These are phyloP conservation scores for Onychomys arenicola DNA, from an alignment of 2,797 vertebrate genomes.

Conservation along the genomic window DNA sequence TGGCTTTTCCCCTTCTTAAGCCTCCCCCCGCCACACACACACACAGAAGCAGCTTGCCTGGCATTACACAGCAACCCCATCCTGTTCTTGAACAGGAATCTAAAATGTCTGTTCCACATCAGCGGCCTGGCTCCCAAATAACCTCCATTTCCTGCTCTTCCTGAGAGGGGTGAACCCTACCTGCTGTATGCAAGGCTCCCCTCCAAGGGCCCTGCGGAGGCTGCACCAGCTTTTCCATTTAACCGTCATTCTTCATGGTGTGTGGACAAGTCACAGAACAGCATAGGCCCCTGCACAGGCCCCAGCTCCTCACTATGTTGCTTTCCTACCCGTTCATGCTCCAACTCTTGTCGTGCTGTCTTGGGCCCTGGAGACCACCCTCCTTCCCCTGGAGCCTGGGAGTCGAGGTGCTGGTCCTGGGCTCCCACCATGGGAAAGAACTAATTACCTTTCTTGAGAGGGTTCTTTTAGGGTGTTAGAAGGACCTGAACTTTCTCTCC, in stretches of 20 bases:
- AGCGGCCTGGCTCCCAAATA: fast-evolving
- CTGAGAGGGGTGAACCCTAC: fast-evolving
- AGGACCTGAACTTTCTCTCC: not conserved
- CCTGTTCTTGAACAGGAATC: not conserved
- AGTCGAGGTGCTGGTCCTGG: not conserved
- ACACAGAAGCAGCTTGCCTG: not conserved
- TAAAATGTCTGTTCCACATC: not conserved
- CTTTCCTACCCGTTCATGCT: fast-evolving
- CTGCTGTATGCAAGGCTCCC: not conserved
- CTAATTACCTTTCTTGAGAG: not conserved
- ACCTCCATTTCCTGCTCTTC: not conserved
- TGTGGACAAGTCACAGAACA: not conserved
- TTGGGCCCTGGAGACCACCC: not conserved
- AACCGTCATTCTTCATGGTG: fast-evolving
- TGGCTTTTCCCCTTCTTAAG: not conserved
- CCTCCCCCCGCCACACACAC: not conserved
- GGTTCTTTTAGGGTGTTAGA: not conserved
- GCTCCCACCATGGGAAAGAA: not conserved
- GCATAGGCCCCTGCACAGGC: fast-evolving
- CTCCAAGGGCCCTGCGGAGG: not conserved
- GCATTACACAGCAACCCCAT: not conserved
- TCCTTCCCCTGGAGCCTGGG: not conserved
- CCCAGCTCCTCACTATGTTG: fast-evolving
- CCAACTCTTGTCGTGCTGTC: not conserved
- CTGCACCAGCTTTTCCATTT: no score